phyloP scores from a whole-genome alignment of 2,113 vertebrate genomes.

The Sporophila hypoxantha region DNA sequence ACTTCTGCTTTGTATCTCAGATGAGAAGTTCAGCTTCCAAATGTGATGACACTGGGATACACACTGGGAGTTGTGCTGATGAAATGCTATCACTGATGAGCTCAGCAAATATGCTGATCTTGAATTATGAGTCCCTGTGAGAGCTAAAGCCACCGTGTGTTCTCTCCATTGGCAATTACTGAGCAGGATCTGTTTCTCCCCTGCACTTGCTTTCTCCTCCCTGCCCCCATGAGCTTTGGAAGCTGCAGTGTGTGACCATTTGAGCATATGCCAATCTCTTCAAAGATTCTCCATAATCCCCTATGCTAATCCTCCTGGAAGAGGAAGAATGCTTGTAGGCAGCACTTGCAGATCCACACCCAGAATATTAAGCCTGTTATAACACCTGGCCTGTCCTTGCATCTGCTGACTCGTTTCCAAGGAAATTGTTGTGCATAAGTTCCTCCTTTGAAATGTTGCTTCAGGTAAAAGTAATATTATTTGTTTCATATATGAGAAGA shows the following conservation, averaged over 20 bases:
- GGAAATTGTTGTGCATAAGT: background rate
- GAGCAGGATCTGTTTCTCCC: background rate
- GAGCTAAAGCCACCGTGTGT: background rate
- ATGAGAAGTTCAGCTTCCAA: background rate
- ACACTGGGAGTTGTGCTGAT: background rate
- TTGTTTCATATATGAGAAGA: background rate
- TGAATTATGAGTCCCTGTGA: background rate
- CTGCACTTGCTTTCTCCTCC: background rate
- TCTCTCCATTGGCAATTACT: background rate
- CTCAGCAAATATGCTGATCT: background rate
- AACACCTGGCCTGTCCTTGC: background rate
- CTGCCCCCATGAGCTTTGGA: background rate
- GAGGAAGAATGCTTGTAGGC: conserved; percentile 4
- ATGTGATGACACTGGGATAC: background rate
- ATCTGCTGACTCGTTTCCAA: background rate
- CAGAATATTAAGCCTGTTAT: conserved; percentile 6
- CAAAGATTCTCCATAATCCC: conserved; percentile 22
- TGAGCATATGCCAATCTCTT: background rate
- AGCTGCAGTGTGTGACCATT: background rate
- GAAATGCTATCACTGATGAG: background rate
- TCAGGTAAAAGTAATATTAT: background rate
- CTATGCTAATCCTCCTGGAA: conserved; percentile 22
- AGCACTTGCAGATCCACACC: conserved; percentile 19
- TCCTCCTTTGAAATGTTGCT: background rate
- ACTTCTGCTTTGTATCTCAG: background rate